A percentile compares a stretch with the other conserved stretches of the same genome.
Conservation (phyloP, 1,140 invertebrate genomes). For the Caerostris extrusa region DNA sequence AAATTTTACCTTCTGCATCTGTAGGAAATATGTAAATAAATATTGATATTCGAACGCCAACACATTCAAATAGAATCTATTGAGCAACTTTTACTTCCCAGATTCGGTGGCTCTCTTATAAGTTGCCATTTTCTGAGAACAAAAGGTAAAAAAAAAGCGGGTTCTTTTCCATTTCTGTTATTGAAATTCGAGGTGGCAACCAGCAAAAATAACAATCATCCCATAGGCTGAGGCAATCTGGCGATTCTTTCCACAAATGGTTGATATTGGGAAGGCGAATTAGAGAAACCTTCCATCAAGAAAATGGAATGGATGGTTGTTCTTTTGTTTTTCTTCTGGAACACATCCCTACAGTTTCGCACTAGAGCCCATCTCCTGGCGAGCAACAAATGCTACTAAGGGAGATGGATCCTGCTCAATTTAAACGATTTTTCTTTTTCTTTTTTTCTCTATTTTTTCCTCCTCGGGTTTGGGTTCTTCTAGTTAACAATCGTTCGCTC, state of each 20-base stretch:
- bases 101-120: neutral
- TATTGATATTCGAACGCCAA: neutral
- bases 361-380: neutral
- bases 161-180: slow-evolving; percentile 1
- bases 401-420: neutral
- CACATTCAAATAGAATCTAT: neutral
- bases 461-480: neutral
- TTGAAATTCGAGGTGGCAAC: slow-evolving; percentile 37
- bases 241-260: neutral
- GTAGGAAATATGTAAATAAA: neutral
- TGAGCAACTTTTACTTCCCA: neutral
- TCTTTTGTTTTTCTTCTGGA: neutral
- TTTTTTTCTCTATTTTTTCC: neutral
- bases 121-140: neutral
- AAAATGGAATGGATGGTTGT: neutral
- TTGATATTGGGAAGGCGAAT: neutral
- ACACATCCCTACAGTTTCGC: neutral
- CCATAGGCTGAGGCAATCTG: slow-evolving; percentile 17
- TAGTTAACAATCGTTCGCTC: neutral
- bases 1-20: neutral
- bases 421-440: neutral
- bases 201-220: slow-evolving; percentile 30
- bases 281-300: slow-evolving; percentile 18
- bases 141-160: neutral
- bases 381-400: neutral